A percentile compares a stretch with the other conserved stretches of the same genome.
These are phyloP conservation scores for Pogonus chalceus DNA, from an alignment of 1,140 invertebrate species.

Conservation along the genomic window DNA sequence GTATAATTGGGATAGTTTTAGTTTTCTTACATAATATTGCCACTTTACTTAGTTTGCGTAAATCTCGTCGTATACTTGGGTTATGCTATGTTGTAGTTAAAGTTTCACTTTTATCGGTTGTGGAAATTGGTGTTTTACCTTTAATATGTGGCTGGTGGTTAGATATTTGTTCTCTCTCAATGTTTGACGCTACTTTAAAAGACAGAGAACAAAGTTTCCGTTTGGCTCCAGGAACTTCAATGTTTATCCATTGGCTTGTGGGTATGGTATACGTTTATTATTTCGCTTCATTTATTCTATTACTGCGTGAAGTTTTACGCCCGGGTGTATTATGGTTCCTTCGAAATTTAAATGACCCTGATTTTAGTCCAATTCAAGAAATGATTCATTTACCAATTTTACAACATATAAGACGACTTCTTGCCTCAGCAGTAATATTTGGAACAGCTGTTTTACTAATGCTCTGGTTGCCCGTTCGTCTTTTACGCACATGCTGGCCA, in stretches of 20 bases:
- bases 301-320: conserved; percentile 85
- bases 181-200: conserved; percentile 87
- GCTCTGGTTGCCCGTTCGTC: conserved; percentile 87
- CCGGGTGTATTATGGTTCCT: conserved; percentile 96
- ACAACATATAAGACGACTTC: conserved; percentile 76
- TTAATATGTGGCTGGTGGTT: conserved; percentile 98
- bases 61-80: conserved; percentile 77
- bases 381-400: conserved; percentile 97
- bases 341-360: conserved; percentile 95
- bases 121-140: conserved; percentile 94
- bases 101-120: conserved; percentile 80
- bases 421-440: conserved; percentile 92
- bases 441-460: conserved; percentile 91
- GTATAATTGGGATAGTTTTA: conserved; percentile 75
- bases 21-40: conserved; percentile 74
- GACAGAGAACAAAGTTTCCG: conserved; percentile 81
- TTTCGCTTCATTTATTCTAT: conserved; percentile 93
- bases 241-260: conserved; percentile 98
- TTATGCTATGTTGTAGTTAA: conserved; percentile 97
- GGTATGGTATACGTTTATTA: conserved; percentile 99
- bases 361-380: conserved; percentile 97
- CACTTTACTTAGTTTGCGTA: conserved; percentile 62
- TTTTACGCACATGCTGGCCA: conserved; percentile 74
- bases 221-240: conserved; percentile 84
- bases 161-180: conserved; percentile 91